Evolutionary conservation across 2,797 vertebrate species (phyloP).

Genomic region (Liasis olivaceus): DNA sequence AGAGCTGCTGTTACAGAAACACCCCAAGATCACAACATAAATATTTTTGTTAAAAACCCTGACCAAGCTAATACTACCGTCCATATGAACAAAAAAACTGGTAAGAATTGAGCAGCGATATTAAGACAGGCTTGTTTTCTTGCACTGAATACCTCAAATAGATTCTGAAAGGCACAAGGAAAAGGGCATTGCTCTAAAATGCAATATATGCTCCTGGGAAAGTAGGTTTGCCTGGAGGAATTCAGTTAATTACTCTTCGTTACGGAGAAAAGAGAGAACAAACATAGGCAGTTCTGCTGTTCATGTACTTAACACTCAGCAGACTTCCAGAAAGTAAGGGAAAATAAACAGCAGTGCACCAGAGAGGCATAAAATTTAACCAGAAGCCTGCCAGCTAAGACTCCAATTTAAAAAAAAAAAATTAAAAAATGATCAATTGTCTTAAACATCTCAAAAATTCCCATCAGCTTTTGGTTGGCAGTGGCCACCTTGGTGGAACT

Average conservation of each 20-base stretch:
- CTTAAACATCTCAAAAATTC: background rate
- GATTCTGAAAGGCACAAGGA: background rate
- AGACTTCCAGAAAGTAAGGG: background rate
- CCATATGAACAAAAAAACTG: background rate
- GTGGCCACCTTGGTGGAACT: background rate
- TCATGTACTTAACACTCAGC: background rate
- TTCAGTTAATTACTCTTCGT: conserved; percentile 3
- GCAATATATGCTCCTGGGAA: background rate
- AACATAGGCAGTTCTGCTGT: background rate
- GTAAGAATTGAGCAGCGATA: background rate
- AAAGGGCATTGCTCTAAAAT: background rate
- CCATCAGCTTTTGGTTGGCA: background rate
- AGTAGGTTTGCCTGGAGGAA: background rate
- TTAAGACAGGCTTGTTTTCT: background rate
- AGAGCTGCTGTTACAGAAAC: too few species aligned
- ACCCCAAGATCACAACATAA: background rate
- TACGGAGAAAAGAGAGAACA: background rate
- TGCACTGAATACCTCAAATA: background rate
- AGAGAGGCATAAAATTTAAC: background rate
- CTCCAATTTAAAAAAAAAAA: background rate
- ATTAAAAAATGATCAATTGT: background rate
- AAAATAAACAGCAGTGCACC: background rate
- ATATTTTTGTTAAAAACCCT: background rate
- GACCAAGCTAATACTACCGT: background rate
- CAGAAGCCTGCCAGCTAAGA: background rate